These are phyloP conservation scores for Stenopsyche tienmushanensis DNA, from an alignment of 1,140 invertebrate genomes.

Conservation along the genomic window DNA sequence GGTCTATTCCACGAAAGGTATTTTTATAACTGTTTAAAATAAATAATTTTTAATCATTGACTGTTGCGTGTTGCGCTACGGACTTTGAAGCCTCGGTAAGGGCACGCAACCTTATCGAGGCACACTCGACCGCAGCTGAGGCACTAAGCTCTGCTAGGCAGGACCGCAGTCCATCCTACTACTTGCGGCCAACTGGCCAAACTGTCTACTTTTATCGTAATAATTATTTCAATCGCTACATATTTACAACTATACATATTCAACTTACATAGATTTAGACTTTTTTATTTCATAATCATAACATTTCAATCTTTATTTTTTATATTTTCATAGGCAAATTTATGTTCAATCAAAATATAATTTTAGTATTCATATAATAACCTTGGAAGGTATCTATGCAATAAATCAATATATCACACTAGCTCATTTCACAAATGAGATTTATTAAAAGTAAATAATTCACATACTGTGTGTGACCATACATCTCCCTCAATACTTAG, in stretches of 20 bases:
- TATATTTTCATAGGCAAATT: constrained; percentile 40
- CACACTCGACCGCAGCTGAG: constrained; percentile 15
- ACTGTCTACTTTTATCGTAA: constrained; percentile 32
- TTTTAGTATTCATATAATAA: constrained; percentile 33
- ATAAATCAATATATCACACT: constrained; percentile 43
- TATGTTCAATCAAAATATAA: constrained; percentile 41
- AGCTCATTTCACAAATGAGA: constrained; percentile 42
- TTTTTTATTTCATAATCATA: constrained; percentile 40
- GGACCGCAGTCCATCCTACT: constrained; percentile 24
- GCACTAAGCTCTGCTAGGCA: constrained; percentile 39
- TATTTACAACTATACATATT: constrained; percentile 42
- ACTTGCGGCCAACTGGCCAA: constrained; percentile 33
- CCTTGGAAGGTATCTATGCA: constrained; percentile 38
- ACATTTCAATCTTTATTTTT: constrained; percentile 39
- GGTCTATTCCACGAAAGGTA: too few relatives aligned
- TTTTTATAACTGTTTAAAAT: background rate
- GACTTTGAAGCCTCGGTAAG: constrained; percentile 6
- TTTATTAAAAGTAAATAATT: constrained; percentile 38
- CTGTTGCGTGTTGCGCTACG: constrained; percentile 34
- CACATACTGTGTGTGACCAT: constrained; percentile 15
- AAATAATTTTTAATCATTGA: constrained; percentile 17
- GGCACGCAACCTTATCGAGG: background rate
- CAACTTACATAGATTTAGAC: constrained; percentile 42
- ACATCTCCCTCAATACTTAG: background rate
- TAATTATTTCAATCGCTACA: constrained; percentile 36